Percentiles rank a stretch among this genome's conserved stretches.
Conservation (phyloP, 2,888 invertebrate species). For the Trichogramma evanescens region DNA sequence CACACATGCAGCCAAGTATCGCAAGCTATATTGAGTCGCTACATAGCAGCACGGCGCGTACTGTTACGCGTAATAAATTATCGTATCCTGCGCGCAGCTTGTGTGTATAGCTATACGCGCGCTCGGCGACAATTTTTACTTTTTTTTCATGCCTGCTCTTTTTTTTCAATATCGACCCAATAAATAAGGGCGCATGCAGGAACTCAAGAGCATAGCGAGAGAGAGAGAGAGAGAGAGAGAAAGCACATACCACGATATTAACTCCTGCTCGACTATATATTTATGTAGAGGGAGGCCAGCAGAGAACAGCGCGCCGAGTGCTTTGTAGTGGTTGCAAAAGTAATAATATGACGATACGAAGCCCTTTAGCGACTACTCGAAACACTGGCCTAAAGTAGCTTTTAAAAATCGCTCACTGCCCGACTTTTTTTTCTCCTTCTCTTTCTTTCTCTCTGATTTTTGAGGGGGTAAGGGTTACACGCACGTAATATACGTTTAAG, state of each 20-base stretch:
- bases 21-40: no score
- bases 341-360: no score
- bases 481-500: conserved; percentile 15
- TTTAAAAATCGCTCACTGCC: conserved; percentile 9
- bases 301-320: background rate
- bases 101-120: no score
- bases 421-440: background rate
- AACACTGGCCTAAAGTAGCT: conserved; percentile 1
- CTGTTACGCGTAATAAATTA: conserved; percentile 8
- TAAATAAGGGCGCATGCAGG: background rate
- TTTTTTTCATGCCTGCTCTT: background rate
- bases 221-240: background rate
- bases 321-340: no score
- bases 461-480: background rate
- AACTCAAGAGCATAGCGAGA: background rate
- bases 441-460: background rate
- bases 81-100: background rate
- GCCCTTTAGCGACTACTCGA: no score
- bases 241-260: background rate
- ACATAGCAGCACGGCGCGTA: background rate
- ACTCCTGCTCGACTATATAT: no score
- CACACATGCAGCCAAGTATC: no score
- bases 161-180: conserved; percentile 12
- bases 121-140: no score
- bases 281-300: background rate